Evolutionary conservation across 2,888 invertebrate genomes (phyloP).

Genomic region (Platycnemis pennipes): DNA sequence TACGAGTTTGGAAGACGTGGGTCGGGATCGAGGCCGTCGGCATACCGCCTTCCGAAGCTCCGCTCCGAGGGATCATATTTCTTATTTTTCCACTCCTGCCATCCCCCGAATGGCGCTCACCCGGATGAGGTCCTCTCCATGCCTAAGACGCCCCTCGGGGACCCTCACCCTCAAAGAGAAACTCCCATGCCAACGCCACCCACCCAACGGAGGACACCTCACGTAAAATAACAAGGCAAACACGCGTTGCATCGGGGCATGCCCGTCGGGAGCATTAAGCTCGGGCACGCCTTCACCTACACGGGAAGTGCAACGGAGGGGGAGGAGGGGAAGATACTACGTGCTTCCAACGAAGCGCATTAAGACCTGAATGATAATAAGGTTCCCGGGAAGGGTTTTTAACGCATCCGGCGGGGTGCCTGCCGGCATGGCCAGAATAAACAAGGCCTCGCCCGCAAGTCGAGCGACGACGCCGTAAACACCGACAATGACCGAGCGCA

Average conservation of each 20-base stretch:
- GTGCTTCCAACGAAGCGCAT: constrained; percentile 13
- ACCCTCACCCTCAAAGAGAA: too few relatives aligned
- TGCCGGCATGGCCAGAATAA: constrained; percentile 4
- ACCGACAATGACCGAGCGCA: constrained; percentile 16
- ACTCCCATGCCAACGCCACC: background rate
- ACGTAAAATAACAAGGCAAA: constrained; percentile 10
- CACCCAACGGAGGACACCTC: background rate
- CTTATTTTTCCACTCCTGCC: too few relatives aligned
- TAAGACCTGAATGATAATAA: constrained; percentile 61
- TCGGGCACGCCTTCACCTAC: background rate
- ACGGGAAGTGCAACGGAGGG: background rate
- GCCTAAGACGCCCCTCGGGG: background rate
- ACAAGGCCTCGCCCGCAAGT: constrained; percentile 5
- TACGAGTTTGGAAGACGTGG: too few relatives aligned
- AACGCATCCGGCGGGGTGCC: constrained; percentile 20
- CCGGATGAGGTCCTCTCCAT: too few relatives aligned
- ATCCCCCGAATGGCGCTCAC: too few relatives aligned
- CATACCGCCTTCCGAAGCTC: too few relatives aligned
- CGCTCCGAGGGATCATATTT: background rate
- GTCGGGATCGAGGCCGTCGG: too few relatives aligned
- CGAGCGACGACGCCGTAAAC: constrained; percentile 7
- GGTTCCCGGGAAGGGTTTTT: constrained; percentile 40
- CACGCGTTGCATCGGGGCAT: background rate
- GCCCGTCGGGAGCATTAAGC: background rate
- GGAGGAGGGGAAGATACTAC: background rate